A percentile compares a stretch with the other conserved stretches of the same genome.
Conservation (phyloP, 2,113 vertebrate species). For the Pomatostomus ruficeps region DNA sequence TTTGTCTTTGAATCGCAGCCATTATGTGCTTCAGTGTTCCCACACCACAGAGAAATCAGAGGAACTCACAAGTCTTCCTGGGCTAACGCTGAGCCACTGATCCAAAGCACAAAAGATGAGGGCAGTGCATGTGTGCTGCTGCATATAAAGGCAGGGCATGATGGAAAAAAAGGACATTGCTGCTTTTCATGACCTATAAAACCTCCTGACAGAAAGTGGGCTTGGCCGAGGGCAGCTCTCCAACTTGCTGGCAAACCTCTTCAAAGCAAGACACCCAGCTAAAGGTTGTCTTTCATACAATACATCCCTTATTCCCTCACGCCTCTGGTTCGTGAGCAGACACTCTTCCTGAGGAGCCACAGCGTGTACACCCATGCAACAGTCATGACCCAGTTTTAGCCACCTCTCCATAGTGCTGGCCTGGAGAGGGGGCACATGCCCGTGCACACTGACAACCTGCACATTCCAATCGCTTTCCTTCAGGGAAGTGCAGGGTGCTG, state of each 20-base stretch:
- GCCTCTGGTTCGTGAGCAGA: background rate
- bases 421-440: background rate
- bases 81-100: background rate
- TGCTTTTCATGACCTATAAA: slow-evolving; percentile 19
- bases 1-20: slow-evolving; percentile 10
- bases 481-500: accelerated
- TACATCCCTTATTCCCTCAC: background rate
- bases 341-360: background rate
- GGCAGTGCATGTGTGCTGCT: background rate
- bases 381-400: background rate
- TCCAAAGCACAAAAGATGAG: background rate
- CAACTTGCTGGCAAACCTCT: slow-evolving; percentile 7
- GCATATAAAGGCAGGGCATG: background rate
- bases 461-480: accelerated
- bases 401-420: background rate
- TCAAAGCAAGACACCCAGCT: slow-evolving; percentile 7
- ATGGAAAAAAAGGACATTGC: background rate
- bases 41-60: background rate
- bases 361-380: accelerated
- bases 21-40: slow-evolving; percentile 9
- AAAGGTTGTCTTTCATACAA: background rate
- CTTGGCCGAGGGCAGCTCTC: slow-evolving; percentile 5
- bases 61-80: background rate
- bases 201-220: background rate
- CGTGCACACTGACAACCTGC: accelerated